Evolutionary conservation across 2,797 vertebrate species (phyloP).

Genomic region (Acrocephalus scirpaceus): DNA sequence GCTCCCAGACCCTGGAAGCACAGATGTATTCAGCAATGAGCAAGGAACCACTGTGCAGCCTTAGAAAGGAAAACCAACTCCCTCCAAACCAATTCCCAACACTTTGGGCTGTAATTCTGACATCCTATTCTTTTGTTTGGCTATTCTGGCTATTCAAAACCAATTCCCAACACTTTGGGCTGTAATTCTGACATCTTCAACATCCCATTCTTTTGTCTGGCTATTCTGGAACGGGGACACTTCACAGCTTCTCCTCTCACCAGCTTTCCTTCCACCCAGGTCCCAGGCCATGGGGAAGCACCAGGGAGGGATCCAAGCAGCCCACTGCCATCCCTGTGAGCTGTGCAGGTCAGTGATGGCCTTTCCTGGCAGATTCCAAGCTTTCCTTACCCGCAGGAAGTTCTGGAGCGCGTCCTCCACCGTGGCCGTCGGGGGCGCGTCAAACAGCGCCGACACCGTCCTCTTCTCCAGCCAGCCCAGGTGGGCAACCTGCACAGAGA

Average conservation of each 20-base stretch:
- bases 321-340: fast-evolving
- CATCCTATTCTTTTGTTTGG: fast-evolving
- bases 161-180: neutral
- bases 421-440: conserved; percentile 80
- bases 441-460: conserved; percentile 86
- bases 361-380: neutral
- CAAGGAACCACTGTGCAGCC: neutral
- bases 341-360: neutral
- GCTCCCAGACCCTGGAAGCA: neutral
- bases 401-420: conserved; percentile 88
- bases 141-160: fast-evolving
- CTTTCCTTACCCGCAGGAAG: conserved; percentile 85
- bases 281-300: fast-evolving
- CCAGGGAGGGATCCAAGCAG: fast-evolving
- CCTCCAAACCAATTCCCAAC: neutral
- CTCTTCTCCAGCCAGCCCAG: conserved; percentile 91
- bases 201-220: neutral
- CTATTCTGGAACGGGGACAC: fast-evolving
- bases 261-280: neutral
- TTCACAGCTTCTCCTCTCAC: neutral
- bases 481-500: conserved; percentile 82
- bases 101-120: neutral
- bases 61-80: neutral
- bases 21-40: fast-evolving
- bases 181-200: neutral